Evolutionary conservation across 2,113 vertebrate genomes (phyloP).

Genomic region (Oncorhynchus tshawytscha): DNA sequence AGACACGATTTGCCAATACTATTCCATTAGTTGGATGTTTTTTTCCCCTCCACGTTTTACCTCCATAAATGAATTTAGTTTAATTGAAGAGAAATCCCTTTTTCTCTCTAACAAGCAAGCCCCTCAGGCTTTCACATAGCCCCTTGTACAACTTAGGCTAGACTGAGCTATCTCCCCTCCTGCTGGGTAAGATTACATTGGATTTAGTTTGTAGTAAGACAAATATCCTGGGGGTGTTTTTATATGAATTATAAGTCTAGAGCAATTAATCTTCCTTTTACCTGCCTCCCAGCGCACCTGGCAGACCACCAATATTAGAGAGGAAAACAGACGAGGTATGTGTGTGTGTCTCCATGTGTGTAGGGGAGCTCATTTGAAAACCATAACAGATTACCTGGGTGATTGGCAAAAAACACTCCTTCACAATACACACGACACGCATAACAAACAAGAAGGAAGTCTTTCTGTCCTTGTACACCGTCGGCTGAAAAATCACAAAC

Average conservation of each 20-base stretch:
- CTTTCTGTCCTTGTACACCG: neutral
- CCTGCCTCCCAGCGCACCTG: slow-evolving; percentile 38
- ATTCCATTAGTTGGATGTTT: no score
- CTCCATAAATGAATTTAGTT: no score
- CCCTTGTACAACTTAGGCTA: neutral
- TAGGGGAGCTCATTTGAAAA: neutral
- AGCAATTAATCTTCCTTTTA: slow-evolving; percentile 26
- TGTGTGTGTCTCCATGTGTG: no score
- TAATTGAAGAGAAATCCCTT: no score
- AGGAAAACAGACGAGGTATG: neutral
- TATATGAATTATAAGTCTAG: slow-evolving; percentile 21
- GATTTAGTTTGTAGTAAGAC: neutral
- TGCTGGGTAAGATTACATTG: neutral
- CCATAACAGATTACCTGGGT: slow-evolving; percentile 4
- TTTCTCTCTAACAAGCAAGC: no score
- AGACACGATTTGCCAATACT: slow-evolving; percentile 34
- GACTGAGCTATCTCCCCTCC: neutral
- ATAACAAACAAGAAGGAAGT: neutral
- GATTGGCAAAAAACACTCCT: neutral
- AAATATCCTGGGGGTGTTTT: slow-evolving; percentile 1
- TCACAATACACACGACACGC: neutral
- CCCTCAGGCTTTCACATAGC: slow-evolving; percentile 25
- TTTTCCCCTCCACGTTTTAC: no score
- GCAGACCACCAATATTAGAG: slow-evolving; percentile 34
- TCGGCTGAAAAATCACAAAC: neutral